Evolutionary conservation across 2,113 vertebrate genomes (phyloP), one percentile per base, ranked within the genome.

Genomic region (Sturnus vulgaris): DNA sequence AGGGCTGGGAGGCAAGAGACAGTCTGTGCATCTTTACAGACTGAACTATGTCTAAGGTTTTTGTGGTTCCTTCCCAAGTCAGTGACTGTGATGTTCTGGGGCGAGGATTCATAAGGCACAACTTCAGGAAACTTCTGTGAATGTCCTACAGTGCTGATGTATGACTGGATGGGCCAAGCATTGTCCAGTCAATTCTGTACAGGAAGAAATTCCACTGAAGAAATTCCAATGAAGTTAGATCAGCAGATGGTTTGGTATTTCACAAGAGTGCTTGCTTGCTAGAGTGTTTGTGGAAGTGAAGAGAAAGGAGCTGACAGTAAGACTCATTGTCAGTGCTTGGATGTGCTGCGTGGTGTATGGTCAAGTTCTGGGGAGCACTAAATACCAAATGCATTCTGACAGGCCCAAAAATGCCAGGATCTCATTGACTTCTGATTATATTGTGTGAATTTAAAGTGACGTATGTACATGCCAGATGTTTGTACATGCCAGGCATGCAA

Each of bases 391-490:
- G 12, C 5, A 12, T 76, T 70, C 71, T 83, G 5, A 21, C 9
- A 56, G 39, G 12, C 9, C 33, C 30, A 4, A 31, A 90, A 77
- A 24, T 37, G 12, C 20, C 24, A 12, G 30, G 3, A 59, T 80
- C 49, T 92, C 15, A 31, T 23, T 33, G 63, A 63, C 24, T 91
- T 86, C 42, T 92, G 59, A 60, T 73, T 77, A 27, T 40, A n/a
- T 50, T 40, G 5, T 55, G 79, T 86, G 68, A 86, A 86, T 90
- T 86, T 83, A n/a, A 94, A 94, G 39, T 39, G 35, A 75, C 59
- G 20, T 46, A 46, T 69, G 21, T 60, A 12, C 44, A 39, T 75
- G 42, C 53, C 53, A 61, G 49, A 61, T 40, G 24, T 59, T 59
- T 68, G 22, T 66, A 22, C 44, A 65, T 70, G 59, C 39, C 47